Evolutionary conservation across 2,113 vertebrate genomes (phyloP).

Genomic region (Saguinus midas): DNA sequence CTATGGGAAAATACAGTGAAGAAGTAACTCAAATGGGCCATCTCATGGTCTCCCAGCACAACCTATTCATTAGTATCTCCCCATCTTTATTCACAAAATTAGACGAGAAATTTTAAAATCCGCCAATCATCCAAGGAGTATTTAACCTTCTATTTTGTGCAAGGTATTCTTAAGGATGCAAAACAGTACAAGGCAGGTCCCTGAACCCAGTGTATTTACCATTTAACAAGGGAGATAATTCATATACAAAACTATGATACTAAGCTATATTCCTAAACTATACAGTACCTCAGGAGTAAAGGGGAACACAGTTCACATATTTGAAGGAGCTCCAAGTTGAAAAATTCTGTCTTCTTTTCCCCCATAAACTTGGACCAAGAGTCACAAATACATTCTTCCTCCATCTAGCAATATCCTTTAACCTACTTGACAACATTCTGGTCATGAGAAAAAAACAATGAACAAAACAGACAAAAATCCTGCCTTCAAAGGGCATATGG

Average conservation of each 20-base stretch:
- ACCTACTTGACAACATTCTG: neutral
- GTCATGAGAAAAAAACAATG: constrained; percentile 9
- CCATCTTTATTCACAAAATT: neutral
- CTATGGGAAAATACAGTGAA: neutral
- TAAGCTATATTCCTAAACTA: neutral
- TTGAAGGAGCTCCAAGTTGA: neutral
- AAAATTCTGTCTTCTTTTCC: neutral
- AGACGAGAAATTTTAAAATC: neutral
- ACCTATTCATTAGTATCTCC: neutral
- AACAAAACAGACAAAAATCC: neutral
- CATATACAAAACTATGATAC: neutral
- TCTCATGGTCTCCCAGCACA: neutral
- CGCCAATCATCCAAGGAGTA: neutral
- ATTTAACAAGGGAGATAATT: neutral
- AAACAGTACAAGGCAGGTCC: constrained; percentile 10
- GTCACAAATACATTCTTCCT: neutral
- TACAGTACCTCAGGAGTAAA: neutral
- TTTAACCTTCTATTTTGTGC: neutral
- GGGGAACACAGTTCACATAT: neutral
- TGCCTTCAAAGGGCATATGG: neutral
- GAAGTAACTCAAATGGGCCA: neutral
- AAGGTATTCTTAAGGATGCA: neutral
- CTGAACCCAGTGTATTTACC: neutral
- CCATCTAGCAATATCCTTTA: neutral
- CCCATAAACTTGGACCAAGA: neutral